Conservation (phyloP, 2,113 vertebrate genomes). For the Nymphicus hollandicus region DNA sequence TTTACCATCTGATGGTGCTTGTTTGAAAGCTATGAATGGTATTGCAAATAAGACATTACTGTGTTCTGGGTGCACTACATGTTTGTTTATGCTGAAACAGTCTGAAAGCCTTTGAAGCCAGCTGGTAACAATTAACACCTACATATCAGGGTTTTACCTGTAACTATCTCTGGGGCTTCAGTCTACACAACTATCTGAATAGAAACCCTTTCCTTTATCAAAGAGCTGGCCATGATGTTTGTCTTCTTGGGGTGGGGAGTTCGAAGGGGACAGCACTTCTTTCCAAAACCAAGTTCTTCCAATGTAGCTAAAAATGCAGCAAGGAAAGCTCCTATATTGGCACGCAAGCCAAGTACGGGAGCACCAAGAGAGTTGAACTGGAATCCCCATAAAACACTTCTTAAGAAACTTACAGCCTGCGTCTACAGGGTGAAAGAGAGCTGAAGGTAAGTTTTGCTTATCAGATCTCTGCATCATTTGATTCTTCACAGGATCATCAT, state of each 20-base stretch:
- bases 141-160: conserved; percentile 1
- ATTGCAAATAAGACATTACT: background rate
- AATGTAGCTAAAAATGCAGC: background rate
- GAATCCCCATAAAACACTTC: background rate
- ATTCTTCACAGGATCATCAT: background rate
- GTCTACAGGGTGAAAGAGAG: background rate
- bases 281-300: background rate
- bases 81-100: conserved; percentile 25
- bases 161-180: background rate
- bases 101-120: conserved; percentile 49
- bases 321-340: background rate
- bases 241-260: background rate
- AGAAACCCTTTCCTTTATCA: background rate
- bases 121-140: conserved; percentile 55
- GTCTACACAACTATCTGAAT: background rate
- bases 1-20: background rate
- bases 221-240: background rate
- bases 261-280: background rate
- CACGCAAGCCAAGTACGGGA: background rate
- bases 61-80: background rate
- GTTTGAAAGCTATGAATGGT: background rate
- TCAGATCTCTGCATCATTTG: background rate
- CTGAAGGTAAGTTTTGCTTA: background rate
- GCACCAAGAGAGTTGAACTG: background rate
- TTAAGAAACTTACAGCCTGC: background rate